Evolutionary conservation across 1,140 invertebrate species (phyloP).

Genomic region (Drosophila rufa): DNA sequence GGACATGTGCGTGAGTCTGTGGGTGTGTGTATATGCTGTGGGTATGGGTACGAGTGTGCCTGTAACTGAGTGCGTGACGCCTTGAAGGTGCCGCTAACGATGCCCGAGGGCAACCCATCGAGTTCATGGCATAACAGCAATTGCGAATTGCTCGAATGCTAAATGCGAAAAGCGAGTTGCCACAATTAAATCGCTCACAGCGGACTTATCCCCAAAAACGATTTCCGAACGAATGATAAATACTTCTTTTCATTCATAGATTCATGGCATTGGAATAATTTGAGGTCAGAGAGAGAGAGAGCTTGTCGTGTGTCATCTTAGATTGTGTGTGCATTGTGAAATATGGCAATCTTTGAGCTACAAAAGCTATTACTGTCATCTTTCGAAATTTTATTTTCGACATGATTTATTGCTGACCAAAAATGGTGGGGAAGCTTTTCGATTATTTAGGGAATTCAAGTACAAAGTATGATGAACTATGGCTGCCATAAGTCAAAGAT

Average conservation of each 20-base stretch:
- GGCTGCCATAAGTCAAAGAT: too few species aligned
- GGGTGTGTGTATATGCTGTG: conserved; percentile 5
- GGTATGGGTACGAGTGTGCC: conserved; percentile 1
- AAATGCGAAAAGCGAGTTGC: not conserved
- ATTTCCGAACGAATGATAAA: conserved; percentile 5
- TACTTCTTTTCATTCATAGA: conserved; percentile 3
- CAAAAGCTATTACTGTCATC: conserved; percentile 8
- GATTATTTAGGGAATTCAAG: too few species aligned
- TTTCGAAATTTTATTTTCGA: not conserved
- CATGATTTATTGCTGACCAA: not conserved
- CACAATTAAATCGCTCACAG: conserved; percentile 16
- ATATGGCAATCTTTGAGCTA: conserved; percentile 1
- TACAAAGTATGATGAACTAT: too few species aligned
- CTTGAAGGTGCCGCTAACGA: conserved; percentile 66
- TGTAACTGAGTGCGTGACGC: conserved; percentile 65
- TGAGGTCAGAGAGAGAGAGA: not conserved
- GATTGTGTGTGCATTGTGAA: conserved; percentile 6
- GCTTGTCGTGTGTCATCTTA: not conserved
- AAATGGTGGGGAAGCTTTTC: not conserved
- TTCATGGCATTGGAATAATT: conserved; percentile 13
- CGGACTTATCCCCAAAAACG: not conserved
- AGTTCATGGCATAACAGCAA: conserved; percentile 36
- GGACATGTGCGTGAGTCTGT: conserved; percentile 3
- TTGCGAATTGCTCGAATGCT: conserved; percentile 20
- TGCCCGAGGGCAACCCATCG: conserved; percentile 31